Evolutionary conservation across 2,113 vertebrate species (phyloP).

Genomic region (Phalacrocorax brasilianus): DNA sequence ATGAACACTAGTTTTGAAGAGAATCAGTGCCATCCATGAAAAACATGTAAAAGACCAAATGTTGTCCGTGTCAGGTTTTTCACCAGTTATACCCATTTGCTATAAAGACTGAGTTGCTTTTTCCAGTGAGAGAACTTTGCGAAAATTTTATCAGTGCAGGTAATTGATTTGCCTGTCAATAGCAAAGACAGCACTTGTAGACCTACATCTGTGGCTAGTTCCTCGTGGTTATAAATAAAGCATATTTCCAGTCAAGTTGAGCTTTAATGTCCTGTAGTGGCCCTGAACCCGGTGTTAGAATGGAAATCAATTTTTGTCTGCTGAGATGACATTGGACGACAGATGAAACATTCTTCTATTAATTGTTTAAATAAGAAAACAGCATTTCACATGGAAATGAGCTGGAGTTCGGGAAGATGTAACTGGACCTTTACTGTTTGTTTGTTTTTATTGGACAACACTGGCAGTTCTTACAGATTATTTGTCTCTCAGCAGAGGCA

Average conservation of each 20-base stretch:
- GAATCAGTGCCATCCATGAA: neutral
- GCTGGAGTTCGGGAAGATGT: neutral
- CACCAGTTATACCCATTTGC: neutral
- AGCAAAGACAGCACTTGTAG: neutral
- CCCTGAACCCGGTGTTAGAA: neutral
- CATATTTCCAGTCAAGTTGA: neutral
- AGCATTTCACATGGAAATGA: slow-evolving; percentile 20
- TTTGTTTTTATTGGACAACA: slow-evolving; percentile 50
- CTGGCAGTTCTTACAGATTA: slow-evolving; percentile 8
- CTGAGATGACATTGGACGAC: neutral
- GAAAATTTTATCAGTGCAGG: neutral
- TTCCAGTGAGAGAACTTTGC: neutral
- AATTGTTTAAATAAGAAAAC: slow-evolving; percentile 15
- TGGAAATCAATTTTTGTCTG: neutral
- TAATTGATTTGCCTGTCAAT: neutral
- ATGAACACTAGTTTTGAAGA: neutral
- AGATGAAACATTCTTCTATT: slow-evolving; percentile 20
- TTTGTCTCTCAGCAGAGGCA: slow-evolving; percentile 8
- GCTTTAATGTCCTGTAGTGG: neutral
- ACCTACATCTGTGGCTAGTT: neutral
- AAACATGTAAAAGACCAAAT: neutral
- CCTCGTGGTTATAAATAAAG: neutral
- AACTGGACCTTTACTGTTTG: neutral
- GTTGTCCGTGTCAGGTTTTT: neutral
- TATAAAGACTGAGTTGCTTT: neutral